Base-by-base conservation (phyloP, 2,888 invertebrate genomes). In the Conus canariensis region DNA sequence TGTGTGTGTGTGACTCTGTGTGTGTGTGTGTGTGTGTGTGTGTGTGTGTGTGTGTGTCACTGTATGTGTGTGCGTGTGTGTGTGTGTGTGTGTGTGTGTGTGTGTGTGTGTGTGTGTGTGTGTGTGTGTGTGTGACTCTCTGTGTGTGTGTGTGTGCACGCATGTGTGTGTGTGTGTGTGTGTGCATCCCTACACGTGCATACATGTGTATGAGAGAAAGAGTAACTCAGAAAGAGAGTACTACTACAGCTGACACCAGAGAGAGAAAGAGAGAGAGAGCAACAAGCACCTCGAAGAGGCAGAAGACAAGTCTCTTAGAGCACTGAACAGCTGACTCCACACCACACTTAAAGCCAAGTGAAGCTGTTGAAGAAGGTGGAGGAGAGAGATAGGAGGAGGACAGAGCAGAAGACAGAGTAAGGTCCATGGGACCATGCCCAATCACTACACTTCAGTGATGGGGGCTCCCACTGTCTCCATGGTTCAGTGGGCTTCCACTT, bases 41-140 rank as follows among this genome's bases (percentile, higher is more conserved):
- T 6, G 7, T 1, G 70, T 3, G 70, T 70, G 7, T 70, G 70
- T 3, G n/a, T 70, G 70, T n/a, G n/a, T n/a, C n/a, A n/a, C n/a
- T 85, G 85, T 85, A 59, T 85, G 58, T 85, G 85, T 85, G 85
- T 85, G 85, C 58, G 85, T 60, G 85, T 85, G 85, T 60, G 85
- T 19, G 19, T 19, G n/a, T 7, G 74, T 74, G 74, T 74, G 74
- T 74, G 74, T 7, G 74, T 74, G 74, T 74, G 74, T 74, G 74
- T 7, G 8, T 74, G 74, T 74, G 74, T 74, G 8, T 7, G 74
- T 60, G 60, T 60, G 60, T 60, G 60, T 60, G 60, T 60, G 60
- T 60, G 60, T 60, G 60, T 60, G 60, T 60, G 60, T 60, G 60
- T 60, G 60, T 9, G 60, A 60, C 60, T 0, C 6, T 60, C 9